Percentiles rank a stretch among this genome's conserved stretches.
These are phyloP conservation scores for Python bivittatus DNA, from an alignment of 2,113 vertebrate genomes.

Conservation along the genomic window DNA sequence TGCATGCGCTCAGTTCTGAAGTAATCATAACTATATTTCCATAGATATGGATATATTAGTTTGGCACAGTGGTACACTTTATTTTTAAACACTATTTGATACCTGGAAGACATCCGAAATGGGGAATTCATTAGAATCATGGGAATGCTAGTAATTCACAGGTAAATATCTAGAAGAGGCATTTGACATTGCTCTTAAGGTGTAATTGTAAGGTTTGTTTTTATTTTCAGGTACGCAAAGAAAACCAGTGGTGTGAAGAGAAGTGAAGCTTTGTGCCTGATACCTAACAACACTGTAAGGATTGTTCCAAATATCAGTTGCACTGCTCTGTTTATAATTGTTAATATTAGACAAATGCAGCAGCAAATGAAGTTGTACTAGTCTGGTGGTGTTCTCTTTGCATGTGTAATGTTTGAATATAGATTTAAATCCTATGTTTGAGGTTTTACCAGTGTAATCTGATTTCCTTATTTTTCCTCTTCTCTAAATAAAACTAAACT, in stretches of 20 bases:
- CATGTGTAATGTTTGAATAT: slow-evolving; percentile 77
- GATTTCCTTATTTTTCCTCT: slow-evolving; percentile 72
- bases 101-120: background rate
- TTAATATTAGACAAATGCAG: slow-evolving; percentile 92
- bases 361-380: slow-evolving; percentile 79
- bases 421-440: slow-evolving; percentile 62
- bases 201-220: slow-evolving; percentile 13
- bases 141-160: background rate
- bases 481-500: slow-evolving; percentile 75
- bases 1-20: background rate
- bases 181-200: background rate
- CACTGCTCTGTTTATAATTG: slow-evolving; percentile 99
- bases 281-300: slow-evolving; percentile 83
- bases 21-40: background rate
- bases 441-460: slow-evolving; percentile 74
- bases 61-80: background rate
- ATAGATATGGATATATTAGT: background rate
- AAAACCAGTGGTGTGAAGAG: slow-evolving; percentile 99
- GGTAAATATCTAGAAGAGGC: background rate
- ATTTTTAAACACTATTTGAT: background rate
- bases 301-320: slow-evolving; percentile 90
- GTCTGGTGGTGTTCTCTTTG: slow-evolving; percentile 83
- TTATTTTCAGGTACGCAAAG: slow-evolving; percentile 92
- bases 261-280: slow-evolving; percentile 83
- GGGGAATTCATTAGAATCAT: background rate